A percentile compares a stretch with the other conserved stretches of the same genome.
These are phyloP conservation scores for Echinops telfairi DNA, from an alignment of 2,113 vertebrate species.

Conservation along the genomic window DNA sequence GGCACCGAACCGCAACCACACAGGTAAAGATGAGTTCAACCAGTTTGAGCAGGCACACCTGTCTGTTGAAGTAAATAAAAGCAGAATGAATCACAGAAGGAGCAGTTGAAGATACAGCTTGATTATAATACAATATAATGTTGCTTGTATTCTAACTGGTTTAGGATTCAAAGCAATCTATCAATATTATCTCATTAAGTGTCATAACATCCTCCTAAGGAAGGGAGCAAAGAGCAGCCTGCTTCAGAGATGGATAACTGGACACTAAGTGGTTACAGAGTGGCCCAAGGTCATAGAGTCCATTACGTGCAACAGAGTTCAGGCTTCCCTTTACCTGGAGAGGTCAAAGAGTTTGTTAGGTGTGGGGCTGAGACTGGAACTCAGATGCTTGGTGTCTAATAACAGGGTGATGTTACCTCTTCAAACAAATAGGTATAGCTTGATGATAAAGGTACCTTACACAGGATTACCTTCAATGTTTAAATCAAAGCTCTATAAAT, in stretches of 20 bases:
- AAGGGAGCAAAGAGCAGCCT: background rate
- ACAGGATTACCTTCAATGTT: background rate
- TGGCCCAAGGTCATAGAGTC: slow-evolving; percentile 30
- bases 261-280: background rate
- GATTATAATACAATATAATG: slow-evolving; percentile 54
- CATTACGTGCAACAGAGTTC: background rate
- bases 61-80: slow-evolving; percentile 37
- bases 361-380: background rate
- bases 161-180: slow-evolving; percentile 34
- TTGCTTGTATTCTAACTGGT: slow-evolving; percentile 48
- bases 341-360: slow-evolving; percentile 35
- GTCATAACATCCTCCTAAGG: slow-evolving; percentile 1
- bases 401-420: background rate
- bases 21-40: slow-evolving; percentile 3
- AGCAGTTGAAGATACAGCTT: background rate
- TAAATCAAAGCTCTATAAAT: background rate
- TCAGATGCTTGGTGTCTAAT: background rate
- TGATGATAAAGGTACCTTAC: slow-evolving; percentile 1
- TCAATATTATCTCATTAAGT: slow-evolving; percentile 46
- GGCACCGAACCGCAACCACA: too few species aligned
- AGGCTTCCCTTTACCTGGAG: background rate
- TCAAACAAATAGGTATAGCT: background rate
- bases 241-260: slow-evolving; percentile 9
- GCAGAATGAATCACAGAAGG: slow-evolving; percentile 51
- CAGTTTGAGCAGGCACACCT: slow-evolving; percentile 62